Evolutionary conservation across 2,888 invertebrate species (phyloP).

Genomic region (Eilema depressum): DNA sequence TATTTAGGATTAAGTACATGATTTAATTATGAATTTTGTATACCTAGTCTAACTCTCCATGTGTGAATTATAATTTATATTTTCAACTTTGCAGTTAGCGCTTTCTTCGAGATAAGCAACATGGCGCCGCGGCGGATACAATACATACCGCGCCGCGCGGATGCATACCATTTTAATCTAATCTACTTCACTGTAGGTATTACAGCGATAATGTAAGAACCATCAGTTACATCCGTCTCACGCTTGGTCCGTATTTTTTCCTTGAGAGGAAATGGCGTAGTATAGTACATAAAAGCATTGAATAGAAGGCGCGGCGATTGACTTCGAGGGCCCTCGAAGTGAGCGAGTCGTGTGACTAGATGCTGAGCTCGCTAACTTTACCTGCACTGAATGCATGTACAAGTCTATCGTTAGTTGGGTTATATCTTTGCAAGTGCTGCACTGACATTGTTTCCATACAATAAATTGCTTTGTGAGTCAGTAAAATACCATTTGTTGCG

Average conservation of each 20-base stretch:
- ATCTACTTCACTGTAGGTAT: constrained; percentile 13
- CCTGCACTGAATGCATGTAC: constrained; percentile 35
- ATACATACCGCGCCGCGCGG: neutral
- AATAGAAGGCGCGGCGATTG: constrained; percentile 50
- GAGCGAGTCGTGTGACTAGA: constrained; percentile 52
- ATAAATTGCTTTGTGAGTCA: neutral
- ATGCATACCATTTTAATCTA: constrained; percentile 14
- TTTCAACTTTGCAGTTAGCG: neutral
- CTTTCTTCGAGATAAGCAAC: constrained; percentile 5
- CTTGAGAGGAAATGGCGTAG: constrained; percentile 57
- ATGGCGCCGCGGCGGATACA: neutral
- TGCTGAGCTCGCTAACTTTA: constrained; percentile 52
- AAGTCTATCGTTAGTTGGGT: neutral
- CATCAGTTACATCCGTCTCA: constrained; percentile 35
- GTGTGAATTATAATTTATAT: neutral
- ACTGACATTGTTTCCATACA: neutral
- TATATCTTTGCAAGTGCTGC: neutral
- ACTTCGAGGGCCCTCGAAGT: constrained; percentile 55
- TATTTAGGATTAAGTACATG: too few species aligned
- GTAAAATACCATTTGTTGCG: neutral
- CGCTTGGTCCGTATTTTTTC: constrained; percentile 40
- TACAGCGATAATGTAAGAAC: constrained; percentile 14
- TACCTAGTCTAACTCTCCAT: neutral
- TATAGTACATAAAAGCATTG: constrained; percentile 48
- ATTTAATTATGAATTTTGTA: neutral